These are phyloP conservation scores for Characodon lateralis DNA, from an alignment of 2,797 vertebrate species.

Conservation along the genomic window DNA sequence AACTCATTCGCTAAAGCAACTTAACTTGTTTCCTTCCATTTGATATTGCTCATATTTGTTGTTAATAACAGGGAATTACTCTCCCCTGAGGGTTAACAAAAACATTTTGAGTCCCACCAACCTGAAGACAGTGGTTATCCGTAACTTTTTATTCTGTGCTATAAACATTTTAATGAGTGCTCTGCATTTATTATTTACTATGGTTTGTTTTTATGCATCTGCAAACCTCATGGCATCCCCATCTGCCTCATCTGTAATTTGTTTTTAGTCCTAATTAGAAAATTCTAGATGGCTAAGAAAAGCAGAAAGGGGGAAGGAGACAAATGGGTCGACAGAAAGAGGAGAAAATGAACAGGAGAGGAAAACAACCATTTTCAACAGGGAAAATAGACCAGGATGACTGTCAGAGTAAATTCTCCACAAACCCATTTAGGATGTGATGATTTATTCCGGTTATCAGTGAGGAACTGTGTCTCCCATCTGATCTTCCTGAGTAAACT, in stretches of 20 bases:
- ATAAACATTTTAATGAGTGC: slow-evolving; percentile 8
- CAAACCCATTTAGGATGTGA: slow-evolving; percentile 16
- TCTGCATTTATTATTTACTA: slow-evolving; percentile 16
- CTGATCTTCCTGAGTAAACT: slow-evolving; percentile 33
- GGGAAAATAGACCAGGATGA: neutral
- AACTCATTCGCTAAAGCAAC: neutral
- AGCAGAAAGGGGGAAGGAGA: neutral
- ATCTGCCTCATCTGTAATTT: slow-evolving; percentile 9
- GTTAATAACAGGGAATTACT: neutral
- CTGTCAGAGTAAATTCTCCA: neutral
- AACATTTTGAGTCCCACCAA: neutral
- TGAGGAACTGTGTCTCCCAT: slow-evolving; percentile 37
- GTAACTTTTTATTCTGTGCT: slow-evolving; percentile 6
- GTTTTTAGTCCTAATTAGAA: slow-evolving; percentile 5
- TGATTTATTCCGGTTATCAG: slow-evolving; percentile 28
- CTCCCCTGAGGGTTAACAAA: neutral
- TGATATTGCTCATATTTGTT: neutral
- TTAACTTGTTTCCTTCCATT: slow-evolving; percentile 4
- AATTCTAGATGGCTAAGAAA: neutral
- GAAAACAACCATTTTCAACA: slow-evolving; percentile 2
- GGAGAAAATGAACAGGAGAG: neutral
- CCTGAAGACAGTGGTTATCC: slow-evolving; percentile 1
- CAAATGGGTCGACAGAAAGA: neutral
- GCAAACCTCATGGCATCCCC: neutral
- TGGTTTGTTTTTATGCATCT: slow-evolving; percentile 9